Percentiles rank a stretch among this genome's conserved stretches.
Evolutionary conservation across 1,140 invertebrate genomes (phyloP).

Genomic region (Listronotus bonariensis): DNA sequence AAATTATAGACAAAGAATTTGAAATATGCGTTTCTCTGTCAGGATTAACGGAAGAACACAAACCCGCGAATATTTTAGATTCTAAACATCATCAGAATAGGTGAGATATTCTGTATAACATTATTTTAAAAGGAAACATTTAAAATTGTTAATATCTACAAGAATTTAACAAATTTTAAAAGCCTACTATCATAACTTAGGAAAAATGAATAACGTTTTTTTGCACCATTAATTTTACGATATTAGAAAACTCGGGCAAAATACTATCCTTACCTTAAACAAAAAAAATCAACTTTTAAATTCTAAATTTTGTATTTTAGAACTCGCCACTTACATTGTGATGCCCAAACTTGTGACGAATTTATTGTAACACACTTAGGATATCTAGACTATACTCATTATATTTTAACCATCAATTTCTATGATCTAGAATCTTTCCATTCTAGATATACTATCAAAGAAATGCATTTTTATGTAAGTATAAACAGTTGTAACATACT

Average conservation of each 20-base stretch:
- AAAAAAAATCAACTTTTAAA: not conserved
- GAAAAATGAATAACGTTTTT: too few species aligned
- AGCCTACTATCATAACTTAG: too few species aligned
- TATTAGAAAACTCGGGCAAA: too few species aligned
- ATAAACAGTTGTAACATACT: not conserved
- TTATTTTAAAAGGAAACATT: too few species aligned
- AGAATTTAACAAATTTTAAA: too few species aligned
- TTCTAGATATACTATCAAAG: slow-evolving; percentile 79
- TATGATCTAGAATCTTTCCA: slow-evolving; percentile 84
- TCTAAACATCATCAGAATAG: slow-evolving; percentile 71
- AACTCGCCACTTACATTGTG: slow-evolving; percentile 81
- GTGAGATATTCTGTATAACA: too few species aligned
- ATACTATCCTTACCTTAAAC: not conserved
- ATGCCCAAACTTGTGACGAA: slow-evolving; percentile 82
- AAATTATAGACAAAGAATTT: slow-evolving; percentile 87
- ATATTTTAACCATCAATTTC: slow-evolving; percentile 84
- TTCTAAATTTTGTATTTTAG: slow-evolving; percentile 57
- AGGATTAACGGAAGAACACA: slow-evolving; percentile 74
- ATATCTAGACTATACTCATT: slow-evolving; percentile 86
- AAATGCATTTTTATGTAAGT: slow-evolving; percentile 90
- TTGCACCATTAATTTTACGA: too few species aligned
- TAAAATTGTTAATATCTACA: too few species aligned
- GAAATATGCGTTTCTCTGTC: slow-evolving; percentile 81
- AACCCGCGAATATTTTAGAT: slow-evolving; percentile 67
- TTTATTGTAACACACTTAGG: slow-evolving; percentile 88